A percentile compares a stretch with the other conserved stretches of the same genome.
These are phyloP conservation scores for Oryctes rhinoceros DNA, from an alignment of 1,140 invertebrate genomes.

Conservation along the genomic window DNA sequence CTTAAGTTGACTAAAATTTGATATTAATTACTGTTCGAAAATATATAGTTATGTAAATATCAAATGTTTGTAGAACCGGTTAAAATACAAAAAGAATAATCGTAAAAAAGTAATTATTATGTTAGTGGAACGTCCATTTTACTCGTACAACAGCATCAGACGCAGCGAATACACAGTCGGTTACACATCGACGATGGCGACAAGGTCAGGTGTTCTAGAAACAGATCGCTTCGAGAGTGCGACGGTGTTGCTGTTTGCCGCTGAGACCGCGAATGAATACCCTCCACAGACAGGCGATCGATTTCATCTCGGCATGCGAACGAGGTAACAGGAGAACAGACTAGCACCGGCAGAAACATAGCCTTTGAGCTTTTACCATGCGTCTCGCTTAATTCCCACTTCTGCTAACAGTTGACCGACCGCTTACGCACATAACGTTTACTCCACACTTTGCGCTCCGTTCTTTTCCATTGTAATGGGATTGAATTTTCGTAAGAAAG, in stretches of 20 bases:
- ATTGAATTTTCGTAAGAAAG: background rate
- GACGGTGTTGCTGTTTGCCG: conserved; percentile 14
- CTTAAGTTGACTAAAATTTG: too few relatives aligned
- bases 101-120: background rate
- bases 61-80: too few relatives aligned
- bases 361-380: conserved; percentile 31
- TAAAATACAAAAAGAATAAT: too few relatives aligned
- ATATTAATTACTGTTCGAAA: too few relatives aligned
- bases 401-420: conserved; percentile 20
- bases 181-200: conserved; percentile 20
- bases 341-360: conserved; percentile 3
- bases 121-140: conserved; percentile 12
- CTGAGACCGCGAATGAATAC: conserved; percentile 30
- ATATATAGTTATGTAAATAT: too few relatives aligned
- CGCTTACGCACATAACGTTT: conserved; percentile 23
- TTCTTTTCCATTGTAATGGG: background rate
- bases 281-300: conserved; percentile 1
- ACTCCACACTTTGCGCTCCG: background rate
- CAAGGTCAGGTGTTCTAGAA: conserved; percentile 31
- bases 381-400: conserved; percentile 24
- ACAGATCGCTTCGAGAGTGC: conserved; percentile 26
- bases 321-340: conserved; percentile 26
- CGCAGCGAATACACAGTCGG: conserved; percentile 11
- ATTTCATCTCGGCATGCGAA: conserved; percentile 35
- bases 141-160: background rate